Evolutionary conservation across 2,113 vertebrate species (phyloP).

Genomic region (Phrynocephalus versicolor): DNA sequence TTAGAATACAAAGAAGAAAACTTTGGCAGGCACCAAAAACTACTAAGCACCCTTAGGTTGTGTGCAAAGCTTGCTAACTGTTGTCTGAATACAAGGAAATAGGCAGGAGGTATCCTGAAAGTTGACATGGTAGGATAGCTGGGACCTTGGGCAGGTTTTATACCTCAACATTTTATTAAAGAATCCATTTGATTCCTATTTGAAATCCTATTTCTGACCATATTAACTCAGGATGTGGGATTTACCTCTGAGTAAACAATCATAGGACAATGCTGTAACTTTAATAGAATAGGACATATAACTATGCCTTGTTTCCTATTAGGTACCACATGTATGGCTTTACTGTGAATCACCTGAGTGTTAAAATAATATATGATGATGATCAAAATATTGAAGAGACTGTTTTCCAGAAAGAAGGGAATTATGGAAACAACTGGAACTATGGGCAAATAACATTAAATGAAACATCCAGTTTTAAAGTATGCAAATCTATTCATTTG

Average conservation of each 20-base stretch:
- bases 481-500: constrained; percentile 58
- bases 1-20: not conserved
- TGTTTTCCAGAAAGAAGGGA: constrained; percentile 84
- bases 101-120: not conserved
- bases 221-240: not conserved
- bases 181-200: no score
- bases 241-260: not conserved
- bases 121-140: not conserved
- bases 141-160: not conserved
- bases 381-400: constrained; percentile 43
- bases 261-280: not conserved
- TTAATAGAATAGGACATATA: not conserved
- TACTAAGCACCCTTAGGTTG: no score
- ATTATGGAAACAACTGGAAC: constrained; percentile 90
- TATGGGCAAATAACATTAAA: constrained; percentile 88
- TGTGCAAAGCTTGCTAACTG: not conserved
- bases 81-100: not conserved
- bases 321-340: constrained; percentile 93
- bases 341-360: constrained; percentile 76
- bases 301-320: constrained; percentile 38
- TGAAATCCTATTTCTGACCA: no score
- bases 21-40: not conserved
- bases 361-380: constrained; percentile 62
- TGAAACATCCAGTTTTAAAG: constrained; percentile 74
- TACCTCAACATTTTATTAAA: no score